A percentile compares a stretch with the other conserved stretches of the same genome.
Conservation (phyloP, 2,113 vertebrate genomes). For the Heterotilapia buettikoferi region DNA sequence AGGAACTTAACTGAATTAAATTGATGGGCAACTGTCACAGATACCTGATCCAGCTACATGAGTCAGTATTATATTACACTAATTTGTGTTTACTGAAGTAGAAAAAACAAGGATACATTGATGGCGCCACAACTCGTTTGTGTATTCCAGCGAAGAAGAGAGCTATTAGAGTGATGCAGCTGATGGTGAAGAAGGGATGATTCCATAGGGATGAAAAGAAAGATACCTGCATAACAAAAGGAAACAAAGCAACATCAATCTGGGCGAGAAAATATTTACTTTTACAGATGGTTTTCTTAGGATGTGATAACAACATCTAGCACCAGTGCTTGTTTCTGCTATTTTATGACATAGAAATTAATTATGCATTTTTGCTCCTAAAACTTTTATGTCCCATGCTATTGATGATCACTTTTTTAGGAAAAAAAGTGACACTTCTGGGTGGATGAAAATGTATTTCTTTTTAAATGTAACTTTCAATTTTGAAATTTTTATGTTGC, state of each 20-base stretch:
- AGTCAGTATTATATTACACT: neutral
- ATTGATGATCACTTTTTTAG: neutral
- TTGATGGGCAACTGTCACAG: neutral
- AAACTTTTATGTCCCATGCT: neutral
- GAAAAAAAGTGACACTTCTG: fast-evolving
- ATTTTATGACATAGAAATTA: neutral
- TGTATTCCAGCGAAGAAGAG: conserved; percentile 98
- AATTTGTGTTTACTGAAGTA: neutral
- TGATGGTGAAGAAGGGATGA: conserved; percentile 98
- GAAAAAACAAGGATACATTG: conserved; percentile 91
- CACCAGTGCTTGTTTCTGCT: neutral
- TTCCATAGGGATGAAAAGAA: conserved; percentile 99
- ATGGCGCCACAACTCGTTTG: conserved; percentile 96
- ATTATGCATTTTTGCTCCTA: neutral
- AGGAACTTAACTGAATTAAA: neutral
- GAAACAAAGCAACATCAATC: neutral
- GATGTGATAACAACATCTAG: neutral
- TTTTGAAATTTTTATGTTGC: neutral
- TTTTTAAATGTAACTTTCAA: neutral
- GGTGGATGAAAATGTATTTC: neutral
- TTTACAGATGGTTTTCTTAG: neutral
- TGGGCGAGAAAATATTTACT: neutral
- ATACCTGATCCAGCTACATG: fast-evolving
- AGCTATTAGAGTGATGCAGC: conserved; percentile 95
- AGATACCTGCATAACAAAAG: conserved; percentile 79